These are phyloP conservation scores for Otocyon megalotis DNA, from an alignment of 2,113 vertebrate species.

Conservation along the genomic window DNA sequence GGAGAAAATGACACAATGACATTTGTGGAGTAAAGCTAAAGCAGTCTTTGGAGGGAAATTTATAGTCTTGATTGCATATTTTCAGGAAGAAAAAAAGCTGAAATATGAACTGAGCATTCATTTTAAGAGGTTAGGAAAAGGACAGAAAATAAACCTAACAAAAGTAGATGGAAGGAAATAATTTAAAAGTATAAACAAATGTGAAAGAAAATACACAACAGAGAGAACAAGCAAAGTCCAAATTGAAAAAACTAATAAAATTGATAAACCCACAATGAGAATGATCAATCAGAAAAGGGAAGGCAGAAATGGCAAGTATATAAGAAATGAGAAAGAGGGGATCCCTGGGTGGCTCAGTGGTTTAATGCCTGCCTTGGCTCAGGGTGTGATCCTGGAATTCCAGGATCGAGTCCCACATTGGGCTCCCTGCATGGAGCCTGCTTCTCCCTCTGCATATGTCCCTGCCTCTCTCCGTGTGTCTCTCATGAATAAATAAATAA, in stretches of 20 bases:
- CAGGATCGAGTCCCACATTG: too few relatives aligned
- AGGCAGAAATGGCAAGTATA: background rate
- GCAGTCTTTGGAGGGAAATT: background rate
- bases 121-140: constrained; percentile 30
- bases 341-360: too few relatives aligned
- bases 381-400: too few relatives aligned
- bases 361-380: too few relatives aligned
- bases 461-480: too few relatives aligned
- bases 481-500: too few relatives aligned
- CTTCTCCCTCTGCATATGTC: too few relatives aligned
- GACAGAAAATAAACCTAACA: background rate
- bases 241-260: background rate
- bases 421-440: too few relatives aligned
- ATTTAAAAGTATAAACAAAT: constrained; percentile 41
- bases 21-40: background rate
- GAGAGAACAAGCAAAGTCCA: constrained; percentile 5
- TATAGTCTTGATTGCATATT: background rate
- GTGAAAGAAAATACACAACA: background rate
- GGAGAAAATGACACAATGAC: background rate
- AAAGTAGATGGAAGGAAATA: background rate
- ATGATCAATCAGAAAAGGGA: background rate
- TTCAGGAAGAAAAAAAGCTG: background rate
- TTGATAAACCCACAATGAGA: background rate
- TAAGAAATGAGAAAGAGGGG: background rate
- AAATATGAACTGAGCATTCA: background rate